Evolutionary conservation across 1,140 invertebrate species (phyloP).

Genomic region (Drosophila jambulina): DNA sequence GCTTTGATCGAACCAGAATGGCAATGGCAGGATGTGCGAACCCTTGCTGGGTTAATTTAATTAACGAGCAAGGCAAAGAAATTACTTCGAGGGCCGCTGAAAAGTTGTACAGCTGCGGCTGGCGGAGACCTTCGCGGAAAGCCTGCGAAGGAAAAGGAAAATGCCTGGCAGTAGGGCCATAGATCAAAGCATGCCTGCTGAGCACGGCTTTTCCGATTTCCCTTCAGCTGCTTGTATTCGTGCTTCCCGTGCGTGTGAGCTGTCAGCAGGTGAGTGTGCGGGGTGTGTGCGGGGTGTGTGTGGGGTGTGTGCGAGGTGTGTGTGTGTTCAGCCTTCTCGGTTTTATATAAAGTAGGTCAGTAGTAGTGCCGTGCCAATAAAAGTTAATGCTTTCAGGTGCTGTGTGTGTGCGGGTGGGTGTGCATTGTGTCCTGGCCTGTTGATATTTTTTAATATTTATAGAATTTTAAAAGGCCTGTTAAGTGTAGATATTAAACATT

Average conservation of each 20-base stretch:
- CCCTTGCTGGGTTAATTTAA: constrained; percentile 75
- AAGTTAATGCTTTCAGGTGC: constrained; percentile 69
- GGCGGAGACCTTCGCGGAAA: constrained; percentile 53
- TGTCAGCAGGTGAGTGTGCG: constrained; percentile 68
- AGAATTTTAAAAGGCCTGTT: constrained; percentile 75
- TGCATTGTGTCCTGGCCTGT: constrained; percentile 52
- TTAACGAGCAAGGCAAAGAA: constrained; percentile 68
- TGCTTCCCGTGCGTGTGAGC: constrained; percentile 34
- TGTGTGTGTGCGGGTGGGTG: constrained; percentile 44
- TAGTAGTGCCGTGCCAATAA: constrained; percentile 77
- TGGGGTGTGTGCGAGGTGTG: constrained; percentile 18
- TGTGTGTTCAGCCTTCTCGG: constrained; percentile 35
- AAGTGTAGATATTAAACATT: constrained; percentile 74
- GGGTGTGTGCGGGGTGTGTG: constrained; percentile 17
- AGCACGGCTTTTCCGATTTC: constrained; percentile 39
- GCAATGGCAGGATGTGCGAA: constrained; percentile 8
- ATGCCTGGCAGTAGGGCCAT: constrained; percentile 50
- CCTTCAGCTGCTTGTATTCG: constrained; percentile 27
- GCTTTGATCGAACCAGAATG: constrained; percentile 29
- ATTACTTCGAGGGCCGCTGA: constrained; percentile 50
- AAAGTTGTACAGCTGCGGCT: constrained; percentile 34
- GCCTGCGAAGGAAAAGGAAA: constrained; percentile 16
- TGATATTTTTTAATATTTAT: constrained; percentile 84
- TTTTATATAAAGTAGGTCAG: constrained; percentile 76
- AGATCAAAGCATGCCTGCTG: constrained; percentile 75